Conservation (phyloP, 2,888 invertebrate genomes). For the Meghimatium bilineatum region DNA sequence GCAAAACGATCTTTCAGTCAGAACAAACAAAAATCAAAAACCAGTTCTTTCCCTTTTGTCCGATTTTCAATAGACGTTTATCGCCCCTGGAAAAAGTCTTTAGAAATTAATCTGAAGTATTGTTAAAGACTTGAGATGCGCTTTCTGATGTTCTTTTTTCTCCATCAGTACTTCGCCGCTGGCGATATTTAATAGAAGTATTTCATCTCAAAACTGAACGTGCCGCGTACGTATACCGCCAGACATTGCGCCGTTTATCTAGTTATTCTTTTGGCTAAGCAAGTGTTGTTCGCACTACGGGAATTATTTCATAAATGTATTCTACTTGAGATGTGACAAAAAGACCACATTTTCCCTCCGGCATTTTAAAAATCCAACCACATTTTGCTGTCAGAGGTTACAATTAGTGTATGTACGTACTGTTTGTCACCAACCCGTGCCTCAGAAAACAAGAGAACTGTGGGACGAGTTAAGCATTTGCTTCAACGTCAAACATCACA, state of each 20-base stretch:
- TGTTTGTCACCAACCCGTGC: neutral
- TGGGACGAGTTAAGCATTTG: neutral
- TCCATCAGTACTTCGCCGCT: neutral
- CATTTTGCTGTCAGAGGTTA: neutral
- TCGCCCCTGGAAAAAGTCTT: neutral
- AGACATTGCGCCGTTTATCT: neutral
- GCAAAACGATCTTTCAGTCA: neutral
- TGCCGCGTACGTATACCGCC: no score
- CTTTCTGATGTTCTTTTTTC: neutral
- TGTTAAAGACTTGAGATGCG: neutral
- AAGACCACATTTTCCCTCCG: neutral
- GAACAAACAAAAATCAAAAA: neutral
- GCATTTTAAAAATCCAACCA: neutral
- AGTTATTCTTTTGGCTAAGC: neutral
- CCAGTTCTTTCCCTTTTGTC: neutral
- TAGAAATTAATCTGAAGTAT: constrained; percentile 7
- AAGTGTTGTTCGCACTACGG: neutral
- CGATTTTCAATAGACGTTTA: neutral
- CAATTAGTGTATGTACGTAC: neutral
- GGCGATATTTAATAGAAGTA: neutral
- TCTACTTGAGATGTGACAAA: neutral
- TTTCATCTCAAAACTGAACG: neutral
- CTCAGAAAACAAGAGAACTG: neutral
- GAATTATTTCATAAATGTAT: neutral
- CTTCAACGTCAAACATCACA: neutral